Base-by-base conservation (phyloP, 2,113 vertebrate species). In the Nothoprocta perdicaria region DNA sequence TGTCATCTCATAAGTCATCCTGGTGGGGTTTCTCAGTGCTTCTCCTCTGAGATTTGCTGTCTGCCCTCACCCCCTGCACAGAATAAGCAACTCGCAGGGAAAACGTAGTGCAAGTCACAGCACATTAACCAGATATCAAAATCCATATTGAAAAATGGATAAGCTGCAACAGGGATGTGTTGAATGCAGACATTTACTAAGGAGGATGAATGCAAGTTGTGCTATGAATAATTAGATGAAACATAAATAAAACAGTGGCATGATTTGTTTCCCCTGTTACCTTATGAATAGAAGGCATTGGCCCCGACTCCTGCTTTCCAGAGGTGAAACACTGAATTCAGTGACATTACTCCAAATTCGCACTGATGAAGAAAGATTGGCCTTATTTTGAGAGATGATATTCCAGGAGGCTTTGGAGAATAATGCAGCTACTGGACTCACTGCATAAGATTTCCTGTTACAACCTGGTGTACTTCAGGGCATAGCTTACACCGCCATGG, bases 201-300 rank as follows among this genome's bases (percentile, higher is more conserved):
- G 69, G 57, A 91, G 40, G 48, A 89, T 89, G 23, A 86, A 93
- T 89, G 76, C 0, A 8, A 87, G 48, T 55, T 80, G 12, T 89
- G 82, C 40, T 62, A 78, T 81, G n/a, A 65, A 75, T 84, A 94
- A 93, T 88, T 94, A 80, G 66, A 68, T 65, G 62, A 61, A 95
- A 72, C 58, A 86, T 84, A 94, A 96, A 93, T 93, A 93, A 94
- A 92, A 57, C n/a, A 65, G 43, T 78, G 62, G 33, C 61, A 69
- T 65, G 35, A 92, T 92, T 93, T 92, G 57, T 93, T 92, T 96
- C 80, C 80, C 40, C 73, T 53, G 40, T 95, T 94, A 61, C 38
- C 40, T 89, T 4, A 6, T 58, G 66, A 86, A 78, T 15, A 86
- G 80, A 35, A 88, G 48, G 53, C 40, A 72, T 19, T 17, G 80